These are phyloP conservation scores for Heliconius nattereri DNA, from an alignment of 1,140 invertebrate species.

Conservation along the genomic window DNA sequence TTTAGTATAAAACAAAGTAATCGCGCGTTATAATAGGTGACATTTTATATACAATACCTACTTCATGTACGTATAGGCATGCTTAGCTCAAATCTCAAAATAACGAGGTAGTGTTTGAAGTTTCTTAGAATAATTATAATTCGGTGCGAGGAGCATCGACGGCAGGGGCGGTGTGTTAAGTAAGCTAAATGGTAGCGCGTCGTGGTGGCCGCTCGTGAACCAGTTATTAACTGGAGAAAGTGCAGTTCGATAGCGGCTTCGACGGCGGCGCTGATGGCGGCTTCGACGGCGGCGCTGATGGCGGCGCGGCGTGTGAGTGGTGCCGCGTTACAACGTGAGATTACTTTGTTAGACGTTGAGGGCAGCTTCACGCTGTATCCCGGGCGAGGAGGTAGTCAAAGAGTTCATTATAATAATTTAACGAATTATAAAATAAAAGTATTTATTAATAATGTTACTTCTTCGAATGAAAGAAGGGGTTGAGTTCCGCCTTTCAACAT, in stretches of 20 bases:
- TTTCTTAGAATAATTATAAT: neutral
- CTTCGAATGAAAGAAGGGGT: too few species aligned
- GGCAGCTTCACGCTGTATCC: too few species aligned
- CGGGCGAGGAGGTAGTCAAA: too few species aligned
- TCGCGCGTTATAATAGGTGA: neutral
- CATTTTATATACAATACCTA: too few species aligned
- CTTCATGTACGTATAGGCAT: too few species aligned
- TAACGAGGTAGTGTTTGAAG: neutral
- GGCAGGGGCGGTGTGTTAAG: constrained; percentile 17
- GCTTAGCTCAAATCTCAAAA: neutral
- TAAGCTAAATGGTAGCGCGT: constrained; percentile 40
- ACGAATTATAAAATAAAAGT: too few species aligned
- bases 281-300: too few species aligned
- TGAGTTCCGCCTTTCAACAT: too few species aligned
- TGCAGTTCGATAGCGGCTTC: constrained; percentile 42
- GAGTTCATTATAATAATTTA: too few species aligned
- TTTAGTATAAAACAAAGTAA: neutral
- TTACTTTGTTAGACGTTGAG: constrained; percentile 32
- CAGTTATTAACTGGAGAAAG: constrained; percentile 54
- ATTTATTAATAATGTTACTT: too few species aligned
- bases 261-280: constrained; percentile 23
- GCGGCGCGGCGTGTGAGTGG: constrained; percentile 45
- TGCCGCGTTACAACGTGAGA: constrained; percentile 38
- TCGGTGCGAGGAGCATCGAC: neutral
- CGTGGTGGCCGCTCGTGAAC: constrained; percentile 46